Evolutionary conservation across 2,113 vertebrate genomes (phyloP), one percentile per base, ranked within the genome.

Genomic region (Octodon degus): DNA sequence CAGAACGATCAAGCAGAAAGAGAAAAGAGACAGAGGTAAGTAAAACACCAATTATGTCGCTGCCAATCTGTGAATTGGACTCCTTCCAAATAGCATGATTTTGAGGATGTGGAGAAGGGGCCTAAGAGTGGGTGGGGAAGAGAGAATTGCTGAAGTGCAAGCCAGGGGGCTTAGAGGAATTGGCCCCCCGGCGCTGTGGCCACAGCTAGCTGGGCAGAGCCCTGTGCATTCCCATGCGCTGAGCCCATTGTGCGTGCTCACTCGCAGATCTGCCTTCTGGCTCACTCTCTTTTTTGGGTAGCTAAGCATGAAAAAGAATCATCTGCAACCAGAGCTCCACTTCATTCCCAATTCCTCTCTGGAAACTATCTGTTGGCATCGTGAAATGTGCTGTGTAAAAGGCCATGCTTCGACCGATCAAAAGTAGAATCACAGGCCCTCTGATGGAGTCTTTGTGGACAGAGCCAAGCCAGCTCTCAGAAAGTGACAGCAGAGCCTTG

Each of bases 91-190:
- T n/a, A 94, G 83, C 97, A 97, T 63, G 86, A 95, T 97, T 96
- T 91, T 96, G 90, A 90, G 93, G 96, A 86, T 55, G 4, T 40
- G 77, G 53, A 24, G 83, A 90, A 89, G 87, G 65, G 76, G 85
- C 27, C 65, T 90, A 14, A 53, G 89, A 86, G 55, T 84, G 92
- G 97, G 95, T 70, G 72, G 94, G 86, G 91, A 93, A 86, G 90
- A 97, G 72, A 94, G 95, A 96, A 96, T 96, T 97, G 98, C 98
- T 98, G 98, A 98, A 97, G 98, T 79, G 96, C 91, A 95, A 96
- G 97, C 95, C 25, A 8, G 92, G 95, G 97, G 96, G 93, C 92
- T 93, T 95, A 91, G 11, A 96, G 94, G 90, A 97, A 96, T 97
- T 97, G 97, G 11, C 93, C 97, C 96, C 97, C 97, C 90, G 67